phyloP scores from a whole-genome alignment of 2,797 vertebrate genomes.

The Leucoraja ocellata region DNA sequence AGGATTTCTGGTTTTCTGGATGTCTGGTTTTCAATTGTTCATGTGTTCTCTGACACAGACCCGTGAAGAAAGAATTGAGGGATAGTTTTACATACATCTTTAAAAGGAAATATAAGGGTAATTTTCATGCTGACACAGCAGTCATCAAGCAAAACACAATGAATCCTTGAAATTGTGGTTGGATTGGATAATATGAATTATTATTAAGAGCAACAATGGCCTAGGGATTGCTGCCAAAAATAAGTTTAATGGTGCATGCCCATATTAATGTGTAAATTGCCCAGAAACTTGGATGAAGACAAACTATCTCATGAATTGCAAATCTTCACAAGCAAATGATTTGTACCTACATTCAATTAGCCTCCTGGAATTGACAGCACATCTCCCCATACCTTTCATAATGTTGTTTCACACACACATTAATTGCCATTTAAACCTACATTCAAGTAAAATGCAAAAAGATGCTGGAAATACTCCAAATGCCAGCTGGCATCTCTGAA shows the following conservation, averaged over 20 bases:
- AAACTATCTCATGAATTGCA: not conserved
- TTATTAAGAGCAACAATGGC: not conserved
- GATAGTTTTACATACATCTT: not conserved
- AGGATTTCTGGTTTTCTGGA: too few species aligned
- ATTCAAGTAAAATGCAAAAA: too few species aligned
- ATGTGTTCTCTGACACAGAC: not conserved
- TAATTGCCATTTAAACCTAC: conserved; percentile 6
- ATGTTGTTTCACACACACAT: not conserved
- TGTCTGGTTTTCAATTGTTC: not conserved
- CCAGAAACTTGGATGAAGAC: not conserved
- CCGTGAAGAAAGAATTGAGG: not conserved
- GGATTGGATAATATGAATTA: not conserved
- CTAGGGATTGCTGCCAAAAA: not conserved
- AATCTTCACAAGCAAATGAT: not conserved
- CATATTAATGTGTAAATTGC: not conserved
- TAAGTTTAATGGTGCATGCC: not conserved
- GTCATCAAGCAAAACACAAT: not conserved
- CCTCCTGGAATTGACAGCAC: not conserved
- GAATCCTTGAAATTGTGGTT: not conserved
- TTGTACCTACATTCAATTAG: not conserved
- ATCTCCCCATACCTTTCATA: not conserved
- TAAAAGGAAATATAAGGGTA: not conserved
- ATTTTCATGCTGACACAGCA: not conserved
- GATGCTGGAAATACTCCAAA: too few species aligned
- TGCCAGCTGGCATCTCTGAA: too few species aligned